Evolutionary conservation across 2,113 vertebrate genomes (phyloP).

Genomic region (Carassius carassius): DNA sequence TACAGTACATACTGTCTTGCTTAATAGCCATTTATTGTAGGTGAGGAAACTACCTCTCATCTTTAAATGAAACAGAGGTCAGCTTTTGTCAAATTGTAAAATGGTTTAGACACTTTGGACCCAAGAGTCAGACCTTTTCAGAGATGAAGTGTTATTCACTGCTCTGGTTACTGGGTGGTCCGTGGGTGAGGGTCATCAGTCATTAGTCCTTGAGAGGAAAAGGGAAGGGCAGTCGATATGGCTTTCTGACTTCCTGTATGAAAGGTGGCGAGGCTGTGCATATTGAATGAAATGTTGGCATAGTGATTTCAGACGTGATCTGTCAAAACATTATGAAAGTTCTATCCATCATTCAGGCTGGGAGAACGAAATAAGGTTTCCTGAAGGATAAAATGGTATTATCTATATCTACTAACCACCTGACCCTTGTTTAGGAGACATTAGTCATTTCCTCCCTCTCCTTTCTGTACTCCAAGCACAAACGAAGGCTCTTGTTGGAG

Average conservation of each 20-base stretch:
- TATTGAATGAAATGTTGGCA: constrained; percentile 22
- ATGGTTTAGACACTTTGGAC: constrained; percentile 39
- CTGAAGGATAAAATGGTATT: constrained; percentile 34
- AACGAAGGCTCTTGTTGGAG: constrained; percentile 1
- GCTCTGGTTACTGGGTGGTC: constrained; percentile 11
- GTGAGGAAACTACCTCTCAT: not conserved
- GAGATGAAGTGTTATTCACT: constrained; percentile 25
- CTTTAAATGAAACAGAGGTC: not conserved
- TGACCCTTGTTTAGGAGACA: constrained; percentile 8
- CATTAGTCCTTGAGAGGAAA: constrained; percentile 22
- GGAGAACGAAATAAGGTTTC: not conserved
- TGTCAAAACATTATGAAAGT: constrained; percentile 2
- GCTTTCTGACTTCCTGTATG: constrained; percentile 20
- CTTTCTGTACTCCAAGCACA: constrained; percentile 1
- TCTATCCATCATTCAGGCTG: constrained; percentile 17
- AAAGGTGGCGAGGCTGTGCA: not conserved
- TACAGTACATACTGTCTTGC: no score
- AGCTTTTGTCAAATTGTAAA: constrained; percentile 25
- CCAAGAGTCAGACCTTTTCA: constrained; percentile 30
- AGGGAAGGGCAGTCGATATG: constrained; percentile 20
- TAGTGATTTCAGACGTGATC: not conserved
- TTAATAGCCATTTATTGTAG: no score
- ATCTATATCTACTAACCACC: constrained; percentile 26
- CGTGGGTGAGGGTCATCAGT: constrained; percentile 35
- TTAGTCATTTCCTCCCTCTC: constrained; percentile 18